These are phyloP conservation scores for Bungarus multicinctus DNA, from an alignment of 2,113 vertebrate species.

Conservation along the genomic window DNA sequence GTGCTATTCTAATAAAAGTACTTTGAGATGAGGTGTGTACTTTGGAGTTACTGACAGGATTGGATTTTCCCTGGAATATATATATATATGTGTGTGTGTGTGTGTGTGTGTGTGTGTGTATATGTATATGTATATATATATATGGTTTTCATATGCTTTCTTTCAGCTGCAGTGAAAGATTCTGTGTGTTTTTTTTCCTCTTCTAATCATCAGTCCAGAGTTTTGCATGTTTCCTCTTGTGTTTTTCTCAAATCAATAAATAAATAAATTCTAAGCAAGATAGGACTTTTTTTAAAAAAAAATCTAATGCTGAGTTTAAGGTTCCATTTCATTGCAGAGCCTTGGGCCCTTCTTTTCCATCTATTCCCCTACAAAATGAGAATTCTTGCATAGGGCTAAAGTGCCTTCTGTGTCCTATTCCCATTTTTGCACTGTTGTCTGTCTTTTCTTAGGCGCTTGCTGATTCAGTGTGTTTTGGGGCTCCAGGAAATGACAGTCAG, in stretches of 20 bases:
- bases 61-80: too few species aligned
- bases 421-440: background rate
- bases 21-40: too few species aligned
- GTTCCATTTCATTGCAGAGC: background rate
- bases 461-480: slow-evolving; percentile 50
- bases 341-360: background rate
- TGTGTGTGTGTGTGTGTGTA: too few species aligned
- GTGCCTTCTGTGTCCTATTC: background rate
- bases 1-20: too few species aligned
- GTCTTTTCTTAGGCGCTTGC: slow-evolving; percentile 43
- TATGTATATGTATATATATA: too few species aligned
- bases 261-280: background rate
- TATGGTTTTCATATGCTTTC: background rate
- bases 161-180: background rate
- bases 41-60: too few species aligned
- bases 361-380: background rate
- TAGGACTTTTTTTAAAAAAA: background rate
- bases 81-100: too few species aligned
- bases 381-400: background rate
- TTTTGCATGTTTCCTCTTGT: background rate
- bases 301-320: background rate
- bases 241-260: background rate
- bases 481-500: slow-evolving; percentile 33
- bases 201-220: background rate
- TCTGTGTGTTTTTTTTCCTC: background rate